Percentiles rank a stretch among this genome's conserved stretches.
These are phyloP conservation scores for Disparrhopalites patrizii DNA, from an alignment of 2,888 invertebrate species.

Conservation along the genomic window DNA sequence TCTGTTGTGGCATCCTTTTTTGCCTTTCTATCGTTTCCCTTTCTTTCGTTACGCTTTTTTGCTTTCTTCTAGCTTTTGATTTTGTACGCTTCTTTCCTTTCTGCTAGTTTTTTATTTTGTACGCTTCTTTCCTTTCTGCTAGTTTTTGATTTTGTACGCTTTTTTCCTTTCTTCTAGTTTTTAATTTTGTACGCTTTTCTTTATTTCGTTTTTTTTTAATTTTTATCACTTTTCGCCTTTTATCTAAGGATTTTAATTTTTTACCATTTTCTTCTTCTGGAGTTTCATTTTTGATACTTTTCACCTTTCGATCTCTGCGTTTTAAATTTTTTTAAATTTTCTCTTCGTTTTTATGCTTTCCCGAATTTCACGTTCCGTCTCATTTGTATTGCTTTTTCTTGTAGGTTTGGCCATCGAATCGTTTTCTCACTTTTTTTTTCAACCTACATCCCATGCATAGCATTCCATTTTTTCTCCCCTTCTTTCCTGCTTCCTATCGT, in stretches of 20 bases:
- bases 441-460: not conserved
- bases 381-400: not conserved
- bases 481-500: not conserved
- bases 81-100: not conserved
- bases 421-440: not conserved
- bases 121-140: not conserved
- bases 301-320: not conserved
- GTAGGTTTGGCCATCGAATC: not conserved
- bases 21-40: too few species aligned
- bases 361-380: not conserved
- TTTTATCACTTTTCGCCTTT: not conserved
- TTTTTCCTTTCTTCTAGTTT: too few species aligned
- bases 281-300: not conserved
- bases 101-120: not conserved
- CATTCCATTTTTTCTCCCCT: not conserved
- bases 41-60: not conserved
- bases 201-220: not conserved
- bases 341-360: not conserved
- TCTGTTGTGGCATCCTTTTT: too few species aligned
- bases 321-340: not conserved
- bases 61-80: not conserved
- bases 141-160: too few species aligned
- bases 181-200: too few species aligned
- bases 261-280: not conserved
- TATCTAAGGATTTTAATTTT: not conserved